Base-by-base conservation (phyloP, 2,113 vertebrate genomes). In the Atlantisia rogersi region DNA sequence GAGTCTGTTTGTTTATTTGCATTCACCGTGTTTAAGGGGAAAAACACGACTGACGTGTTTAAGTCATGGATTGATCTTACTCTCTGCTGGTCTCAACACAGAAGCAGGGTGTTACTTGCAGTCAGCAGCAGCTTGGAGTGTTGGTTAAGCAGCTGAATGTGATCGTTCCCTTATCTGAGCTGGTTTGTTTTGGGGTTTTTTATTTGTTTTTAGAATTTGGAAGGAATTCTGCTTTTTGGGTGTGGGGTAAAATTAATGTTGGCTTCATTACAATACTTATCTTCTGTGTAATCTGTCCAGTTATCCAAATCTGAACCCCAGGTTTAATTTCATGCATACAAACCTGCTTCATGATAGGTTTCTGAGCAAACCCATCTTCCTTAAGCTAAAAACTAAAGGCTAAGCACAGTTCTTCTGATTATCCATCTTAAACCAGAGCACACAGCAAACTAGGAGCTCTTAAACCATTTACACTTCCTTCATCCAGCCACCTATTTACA, bases 261-360 rank as follows among this genome's bases (percentile, higher is more conserved):
- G 50, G 9, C 50, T 64, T 59, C 25, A 4, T 53, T 53, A 4
- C 26, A 37, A 10, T 31, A 20, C 26, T 42, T 29, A 12, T 31
- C 16, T 42, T 37, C 11, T 52, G 31, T 32, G 26, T 53, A n/a
- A 79, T 31, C 26, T n/a, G 10, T 28, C 50, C 37, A 11, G 22
- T 59, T 83, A 59, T 1, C 44, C 26, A n/a, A 48, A 48, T 35
- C 60, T n/a, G 32, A 64, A 37, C 19, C 19, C 68, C 0, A 1
- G 56, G 15, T 55, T 48, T 35, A 26, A 44, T 37, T 20, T 48
- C 58, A 2, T 10, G 4, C 0, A 0, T 29, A 3, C 44, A 62
- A 63, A 56, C n/a, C 44, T 39, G 44, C 65, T 69, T 53, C 1
- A 1, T 0, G 1, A 11, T 62, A 15, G 0, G 0, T n/a, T 52